phyloP scores from a whole-genome alignment of 2,113 vertebrate genomes.

The Polypterus senegalus region DNA sequence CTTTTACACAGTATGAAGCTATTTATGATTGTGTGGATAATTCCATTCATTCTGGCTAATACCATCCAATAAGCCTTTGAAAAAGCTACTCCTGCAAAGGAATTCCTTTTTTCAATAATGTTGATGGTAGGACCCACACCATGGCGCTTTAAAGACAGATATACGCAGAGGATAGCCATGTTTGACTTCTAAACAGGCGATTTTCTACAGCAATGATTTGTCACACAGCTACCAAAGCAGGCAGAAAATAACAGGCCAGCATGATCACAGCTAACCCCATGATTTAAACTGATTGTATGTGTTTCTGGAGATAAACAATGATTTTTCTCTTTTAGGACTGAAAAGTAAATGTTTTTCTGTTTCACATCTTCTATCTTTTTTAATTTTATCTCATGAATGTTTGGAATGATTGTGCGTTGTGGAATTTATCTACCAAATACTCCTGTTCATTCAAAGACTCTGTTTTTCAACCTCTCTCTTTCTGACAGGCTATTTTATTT shows the following conservation, averaged over 20 bases:
- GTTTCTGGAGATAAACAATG: conserved; percentile 45
- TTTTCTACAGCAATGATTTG: conserved; percentile 51
- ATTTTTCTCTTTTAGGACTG: conserved; percentile 40
- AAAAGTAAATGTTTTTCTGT: conserved; percentile 32
- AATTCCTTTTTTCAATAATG: conserved; percentile 20
- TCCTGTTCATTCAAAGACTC: background rate
- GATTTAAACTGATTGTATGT: conserved; percentile 50
- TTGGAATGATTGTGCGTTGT: conserved; percentile 6
- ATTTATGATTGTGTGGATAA: conserved; percentile 1
- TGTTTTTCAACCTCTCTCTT: background rate
- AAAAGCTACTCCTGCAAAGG: conserved; percentile 17
- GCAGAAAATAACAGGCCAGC: conserved; percentile 42
- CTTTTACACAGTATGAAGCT: conserved; percentile 1
- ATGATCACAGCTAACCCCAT: conserved; percentile 18
- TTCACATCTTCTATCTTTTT: conserved; percentile 24
- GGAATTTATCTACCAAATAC: background rate
- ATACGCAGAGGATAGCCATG: conserved; percentile 29
- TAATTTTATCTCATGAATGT: conserved; percentile 14
- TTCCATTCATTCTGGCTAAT: conserved; percentile 7
- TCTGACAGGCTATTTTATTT: background rate
- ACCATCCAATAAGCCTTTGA: conserved; percentile 1
- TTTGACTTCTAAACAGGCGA: conserved; percentile 56
- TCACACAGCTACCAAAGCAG: conserved; percentile 40
- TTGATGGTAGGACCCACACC: conserved; percentile 28
- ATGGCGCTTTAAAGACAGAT: conserved; percentile 13